Percentiles rank a stretch among this genome's conserved stretches.
Conservation (phyloP, 2,797 vertebrate species). For the Crypturellus tataupa region DNA sequence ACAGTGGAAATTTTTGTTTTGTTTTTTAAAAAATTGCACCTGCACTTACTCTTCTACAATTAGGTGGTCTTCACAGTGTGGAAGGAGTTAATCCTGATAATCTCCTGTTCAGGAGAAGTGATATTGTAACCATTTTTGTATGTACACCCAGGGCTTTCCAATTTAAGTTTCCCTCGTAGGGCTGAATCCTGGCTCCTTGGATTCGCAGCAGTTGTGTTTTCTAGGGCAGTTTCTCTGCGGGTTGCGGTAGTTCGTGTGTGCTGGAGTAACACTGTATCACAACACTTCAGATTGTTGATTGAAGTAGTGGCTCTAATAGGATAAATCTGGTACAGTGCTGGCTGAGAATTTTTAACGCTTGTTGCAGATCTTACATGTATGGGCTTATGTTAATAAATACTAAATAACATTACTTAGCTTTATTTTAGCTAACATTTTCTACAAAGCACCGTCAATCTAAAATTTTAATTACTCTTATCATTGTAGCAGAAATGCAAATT, state of each 20-base stretch:
- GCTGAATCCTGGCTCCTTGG: rapidly evolving
- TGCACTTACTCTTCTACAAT: rapidly evolving
- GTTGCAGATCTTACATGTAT: rapidly evolving
- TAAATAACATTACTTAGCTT: rapidly evolving
- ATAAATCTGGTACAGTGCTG: rapidly evolving
- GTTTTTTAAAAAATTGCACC: not conserved
- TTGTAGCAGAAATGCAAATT: rapidly evolving
- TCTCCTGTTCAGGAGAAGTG: rapidly evolving
- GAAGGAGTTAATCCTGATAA: rapidly evolving
- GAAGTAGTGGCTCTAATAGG: not conserved
- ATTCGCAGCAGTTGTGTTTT: rapidly evolving
- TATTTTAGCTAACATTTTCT: not conserved
- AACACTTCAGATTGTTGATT: not conserved
- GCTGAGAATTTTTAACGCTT: rapidly evolving
- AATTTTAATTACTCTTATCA: not conserved
- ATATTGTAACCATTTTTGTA: rapidly evolving
- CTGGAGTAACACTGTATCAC: not conserved
- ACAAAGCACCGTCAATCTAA: not conserved
- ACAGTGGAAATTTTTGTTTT: rapidly evolving
- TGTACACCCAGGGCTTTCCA: rapidly evolving
- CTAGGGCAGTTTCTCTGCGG: rapidly evolving
- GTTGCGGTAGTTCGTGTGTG: rapidly evolving
- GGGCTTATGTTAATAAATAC: not conserved
- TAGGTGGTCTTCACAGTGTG: rapidly evolving
- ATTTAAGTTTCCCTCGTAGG: rapidly evolving